Evolutionary conservation across 2,888 invertebrate genomes (phyloP), one percentile per base, ranked within the genome.

Genomic region (Nomada ruficornis): DNA sequence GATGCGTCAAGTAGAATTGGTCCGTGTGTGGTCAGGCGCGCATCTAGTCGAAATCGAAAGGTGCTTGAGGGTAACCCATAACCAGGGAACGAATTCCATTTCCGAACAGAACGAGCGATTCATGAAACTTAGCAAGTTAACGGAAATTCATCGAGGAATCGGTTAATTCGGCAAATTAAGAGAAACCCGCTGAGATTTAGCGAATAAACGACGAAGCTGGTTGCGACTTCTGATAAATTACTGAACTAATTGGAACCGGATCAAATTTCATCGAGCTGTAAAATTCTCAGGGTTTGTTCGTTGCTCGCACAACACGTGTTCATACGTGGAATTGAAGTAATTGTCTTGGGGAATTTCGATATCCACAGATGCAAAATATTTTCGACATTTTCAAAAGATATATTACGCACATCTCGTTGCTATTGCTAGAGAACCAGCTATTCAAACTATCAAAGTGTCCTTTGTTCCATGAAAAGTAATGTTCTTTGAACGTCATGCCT

Each of bases 111-210:
- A 69, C 20, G 50, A 57, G 29, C 36, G 62, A 55, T 55, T n/a
- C 55, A 36, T 29, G 76, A 44, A 55, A 78, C 44, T 69, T 52
- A 10, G 9, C 50, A 20, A 57, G 50, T 63, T 52, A 69, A 50
- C 54, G 65, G 52, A 77, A 77, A 44, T 57, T 52, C 72, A 29
- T 59, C 23, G 57, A 52, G 59, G 44, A 20, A 65, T 2, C 13
- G 63, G 57, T 47, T 79, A 68, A 79, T 79, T 69, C n/a, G 20
- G 42, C 42, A 29, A 75, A 64, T 78, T 54, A 78, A 79, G 57
- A 52, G 79, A 18, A 78, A 44, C 18, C 63, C 68, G 42, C 42
- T 44, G 79, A 57, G 79, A 64, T 78, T 79, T 52, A 20, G 29
- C 20, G 44, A 78, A 69, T 63, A 63, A 52, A 59, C 44, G 50